These are phyloP conservation scores for Beris morrisii DNA, from an alignment of 2,888 invertebrate species.

Conservation along the genomic window DNA sequence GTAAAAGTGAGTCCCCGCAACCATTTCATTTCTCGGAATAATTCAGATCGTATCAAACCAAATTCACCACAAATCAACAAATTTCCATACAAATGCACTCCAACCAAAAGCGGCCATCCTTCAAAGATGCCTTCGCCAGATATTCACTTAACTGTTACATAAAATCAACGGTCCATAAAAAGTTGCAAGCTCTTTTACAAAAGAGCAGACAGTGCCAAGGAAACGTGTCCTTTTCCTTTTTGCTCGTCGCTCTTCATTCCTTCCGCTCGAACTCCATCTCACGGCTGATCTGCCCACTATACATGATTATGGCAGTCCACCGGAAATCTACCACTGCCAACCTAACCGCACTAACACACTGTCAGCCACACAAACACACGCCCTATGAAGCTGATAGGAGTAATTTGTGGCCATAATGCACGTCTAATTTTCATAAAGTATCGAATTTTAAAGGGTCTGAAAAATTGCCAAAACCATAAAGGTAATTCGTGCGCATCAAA, in stretches of 20 bases:
- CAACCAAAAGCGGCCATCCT: constrained; percentile 5
- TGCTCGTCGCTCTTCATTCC: background rate
- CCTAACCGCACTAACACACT: background rate
- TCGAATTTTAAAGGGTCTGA: constrained; percentile 23
- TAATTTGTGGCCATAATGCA: constrained; percentile 35
- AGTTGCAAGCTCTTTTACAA: constrained; percentile 9
- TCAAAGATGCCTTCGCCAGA: constrained; percentile 15
- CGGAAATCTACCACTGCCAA: background rate
- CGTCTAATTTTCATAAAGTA: constrained; percentile 39
- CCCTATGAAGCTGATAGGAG: background rate
- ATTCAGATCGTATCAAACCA: too few species aligned
- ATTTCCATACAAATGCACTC: too few species aligned
- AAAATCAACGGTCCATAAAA: constrained; percentile 28
- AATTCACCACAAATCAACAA: too few species aligned
- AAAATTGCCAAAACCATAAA: constrained; percentile 50
- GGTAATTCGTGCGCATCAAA: constrained; percentile 55
- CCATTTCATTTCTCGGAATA: too few species aligned
- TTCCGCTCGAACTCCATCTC: constrained; percentile 3
- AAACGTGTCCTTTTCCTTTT: background rate
- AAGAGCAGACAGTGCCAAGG: constrained; percentile 24
- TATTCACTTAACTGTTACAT: constrained; percentile 25
- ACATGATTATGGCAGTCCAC: too few species aligned
- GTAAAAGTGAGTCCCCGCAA: too few species aligned
- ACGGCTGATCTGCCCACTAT: constrained; percentile 8
- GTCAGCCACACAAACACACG: background rate